Conservation (phyloP, 2,888 invertebrate genomes). For the Apamea anceps region DNA sequence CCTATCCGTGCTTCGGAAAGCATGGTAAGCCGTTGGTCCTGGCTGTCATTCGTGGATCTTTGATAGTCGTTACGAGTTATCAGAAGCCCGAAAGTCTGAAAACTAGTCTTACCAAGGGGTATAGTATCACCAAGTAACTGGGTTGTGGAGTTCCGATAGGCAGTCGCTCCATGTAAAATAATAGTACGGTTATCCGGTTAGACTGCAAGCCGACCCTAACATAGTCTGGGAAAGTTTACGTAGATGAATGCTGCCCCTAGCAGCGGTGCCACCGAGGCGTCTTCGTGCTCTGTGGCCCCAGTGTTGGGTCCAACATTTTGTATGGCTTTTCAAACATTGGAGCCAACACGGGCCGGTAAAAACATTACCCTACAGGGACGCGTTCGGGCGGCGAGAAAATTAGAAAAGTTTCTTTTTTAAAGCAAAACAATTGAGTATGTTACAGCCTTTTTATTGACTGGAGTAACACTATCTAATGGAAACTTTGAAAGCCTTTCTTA, state of each 20-base stretch:
- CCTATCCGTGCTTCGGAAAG: too few relatives aligned
- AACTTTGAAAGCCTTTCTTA: not conserved
- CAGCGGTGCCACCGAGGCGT: not conserved
- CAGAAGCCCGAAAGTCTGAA: too few relatives aligned
- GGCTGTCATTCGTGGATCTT: too few relatives aligned
- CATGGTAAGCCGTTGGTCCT: too few relatives aligned
- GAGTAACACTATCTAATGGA: conserved; percentile 6
- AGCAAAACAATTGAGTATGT: conserved; percentile 76
- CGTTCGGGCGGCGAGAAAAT: conserved; percentile 74
- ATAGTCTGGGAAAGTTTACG: too few relatives aligned
- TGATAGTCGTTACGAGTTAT: too few relatives aligned
- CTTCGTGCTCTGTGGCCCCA: not conserved
- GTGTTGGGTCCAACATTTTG: not conserved
- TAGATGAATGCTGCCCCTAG: not conserved
- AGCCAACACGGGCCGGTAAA: conserved; percentile 62
- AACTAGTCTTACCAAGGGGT: too few relatives aligned
- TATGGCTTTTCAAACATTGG: conserved; percentile 22
- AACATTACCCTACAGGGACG: conserved; percentile 69
- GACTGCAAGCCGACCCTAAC: too few relatives aligned
- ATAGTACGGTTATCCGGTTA: too few relatives aligned
- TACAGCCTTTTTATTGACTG: conserved; percentile 47
- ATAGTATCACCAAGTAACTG: too few relatives aligned
- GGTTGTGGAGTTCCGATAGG: too few relatives aligned
- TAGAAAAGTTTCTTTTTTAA: conserved; percentile 82
- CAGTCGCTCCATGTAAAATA: too few relatives aligned